Conservation (phyloP, 2,888 invertebrate genomes). For the Thera obeliscata region DNA sequence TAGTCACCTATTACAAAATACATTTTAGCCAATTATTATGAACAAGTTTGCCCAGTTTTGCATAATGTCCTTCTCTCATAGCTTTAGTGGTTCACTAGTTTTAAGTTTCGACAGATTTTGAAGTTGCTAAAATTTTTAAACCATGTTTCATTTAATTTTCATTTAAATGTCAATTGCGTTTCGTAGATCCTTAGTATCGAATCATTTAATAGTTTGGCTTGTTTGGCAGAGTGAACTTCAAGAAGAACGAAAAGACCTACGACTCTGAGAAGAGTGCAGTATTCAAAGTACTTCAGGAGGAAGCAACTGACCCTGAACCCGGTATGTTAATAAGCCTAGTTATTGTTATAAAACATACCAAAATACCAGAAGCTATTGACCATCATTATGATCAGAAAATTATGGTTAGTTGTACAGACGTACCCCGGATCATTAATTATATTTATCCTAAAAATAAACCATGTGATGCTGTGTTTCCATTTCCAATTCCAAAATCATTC, state of each 20-base stretch:
- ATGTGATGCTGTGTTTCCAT: not conserved
- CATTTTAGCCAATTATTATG: too few species aligned
- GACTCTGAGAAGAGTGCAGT: constrained; percentile 95
- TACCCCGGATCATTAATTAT: not conserved
- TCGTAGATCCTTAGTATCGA: not conserved
- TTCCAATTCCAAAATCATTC: constrained; percentile 20
- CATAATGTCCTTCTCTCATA: not conserved
- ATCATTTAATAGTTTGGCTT: constrained; percentile 32
- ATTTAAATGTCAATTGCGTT: not conserved
- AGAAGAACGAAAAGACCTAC: constrained; percentile 96
- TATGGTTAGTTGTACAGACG: constrained; percentile 8
- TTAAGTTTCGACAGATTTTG: not conserved
- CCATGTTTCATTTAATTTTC: constrained; percentile 12
- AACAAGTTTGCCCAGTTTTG: too few species aligned
- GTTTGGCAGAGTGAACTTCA: constrained; percentile 93
- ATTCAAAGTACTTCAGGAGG: constrained; percentile 95
- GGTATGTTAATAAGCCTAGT: constrained; percentile 76
- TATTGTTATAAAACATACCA: not conserved
- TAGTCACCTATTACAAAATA: constrained; percentile 58
- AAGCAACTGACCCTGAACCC: constrained; percentile 92
- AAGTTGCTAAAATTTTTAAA: constrained; percentile 42
- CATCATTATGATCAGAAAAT: too few species aligned
- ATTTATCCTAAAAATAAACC: not conserved
- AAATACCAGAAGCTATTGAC: not conserved
- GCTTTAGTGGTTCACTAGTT: constrained; percentile 3